These are phyloP conservation scores for Lamellibrachia columna DNA, from an alignment of 2,888 invertebrate species.

Conservation along the genomic window DNA sequence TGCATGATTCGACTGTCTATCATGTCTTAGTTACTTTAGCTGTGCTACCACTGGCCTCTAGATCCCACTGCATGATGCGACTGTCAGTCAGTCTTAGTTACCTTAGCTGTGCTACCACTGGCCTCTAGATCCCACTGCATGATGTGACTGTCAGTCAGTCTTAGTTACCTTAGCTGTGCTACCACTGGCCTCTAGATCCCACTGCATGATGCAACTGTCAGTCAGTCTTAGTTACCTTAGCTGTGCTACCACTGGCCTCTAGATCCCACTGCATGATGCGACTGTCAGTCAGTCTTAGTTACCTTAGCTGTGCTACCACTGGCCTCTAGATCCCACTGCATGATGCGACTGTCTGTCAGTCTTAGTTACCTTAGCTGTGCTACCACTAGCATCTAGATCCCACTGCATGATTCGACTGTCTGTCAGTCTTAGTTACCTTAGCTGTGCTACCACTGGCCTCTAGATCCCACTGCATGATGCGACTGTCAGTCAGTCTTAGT, in stretches of 20 bases:
- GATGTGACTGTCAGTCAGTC: constrained; percentile 68
- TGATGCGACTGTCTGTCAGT: constrained; percentile 68
- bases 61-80: constrained; percentile 81
- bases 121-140: constrained; percentile 60
- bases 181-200: no score
- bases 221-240: not conserved
- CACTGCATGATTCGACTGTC: constrained; percentile 69
- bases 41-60: constrained; percentile 66
- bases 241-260: constrained; percentile 59
- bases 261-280: constrained; percentile 83
- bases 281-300: constrained; percentile 73
- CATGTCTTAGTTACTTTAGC: not conserved
- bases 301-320: constrained; percentile 29
- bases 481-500: constrained; percentile 58
- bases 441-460: constrained; percentile 51
- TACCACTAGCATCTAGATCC: no score
- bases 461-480: constrained; percentile 66
- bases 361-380: not conserved
- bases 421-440: not conserved
- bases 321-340: constrained; percentile 57
- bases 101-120: constrained; percentile 29
- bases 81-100: constrained; percentile 75
- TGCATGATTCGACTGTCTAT: constrained; percentile 69
- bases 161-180: not conserved
- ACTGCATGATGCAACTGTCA: constrained; percentile 69